Evolutionary conservation across 2,888 invertebrate genomes (phyloP).

Genomic region (Nephrocerus scutellatus): DNA sequence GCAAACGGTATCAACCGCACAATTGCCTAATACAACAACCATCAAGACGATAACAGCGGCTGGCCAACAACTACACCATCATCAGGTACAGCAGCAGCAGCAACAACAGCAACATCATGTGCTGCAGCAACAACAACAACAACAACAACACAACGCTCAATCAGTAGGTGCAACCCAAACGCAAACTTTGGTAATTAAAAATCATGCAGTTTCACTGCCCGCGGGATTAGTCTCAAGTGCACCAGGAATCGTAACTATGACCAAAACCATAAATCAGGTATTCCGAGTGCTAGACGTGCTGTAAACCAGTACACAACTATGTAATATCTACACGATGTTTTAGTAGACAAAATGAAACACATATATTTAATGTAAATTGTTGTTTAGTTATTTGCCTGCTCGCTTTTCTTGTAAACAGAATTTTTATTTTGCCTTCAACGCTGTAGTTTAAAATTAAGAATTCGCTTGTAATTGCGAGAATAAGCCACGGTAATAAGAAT

Average conservation of each 20-base stretch:
- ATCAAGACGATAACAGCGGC: slow-evolving; percentile 43
- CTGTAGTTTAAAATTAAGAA: no score
- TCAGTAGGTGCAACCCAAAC: slow-evolving; percentile 47
- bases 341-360: no score
- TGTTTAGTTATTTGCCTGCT: no score
- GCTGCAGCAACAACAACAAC: slow-evolving; percentile 33
- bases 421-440: no score
- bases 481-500: no score
- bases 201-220: slow-evolving; percentile 51
- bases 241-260: slow-evolving; percentile 59
- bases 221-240: slow-evolving; percentile 51
- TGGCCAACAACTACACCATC: slow-evolving; percentile 32
- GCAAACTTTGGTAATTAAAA: slow-evolving; percentile 49
- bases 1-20: slow-evolving; percentile 50
- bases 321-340: slow-evolving; percentile 3
- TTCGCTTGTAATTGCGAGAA: no score
- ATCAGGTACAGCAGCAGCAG: slow-evolving; percentile 35
- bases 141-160: slow-evolving; percentile 24
- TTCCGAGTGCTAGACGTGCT: slow-evolving; percentile 31
- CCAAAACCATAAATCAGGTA: slow-evolving; percentile 52
- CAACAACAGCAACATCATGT: slow-evolving; percentile 33
- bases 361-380: no score
- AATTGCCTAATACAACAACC: slow-evolving; percentile 49
- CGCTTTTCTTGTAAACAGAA: no score
- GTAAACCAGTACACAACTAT: slow-evolving; percentile 10